A percentile compares a stretch with the other conserved stretches of the same genome.
phyloP scores from a whole-genome alignment of 2,888 invertebrate species.

The Seira sanloemensis region DNA sequence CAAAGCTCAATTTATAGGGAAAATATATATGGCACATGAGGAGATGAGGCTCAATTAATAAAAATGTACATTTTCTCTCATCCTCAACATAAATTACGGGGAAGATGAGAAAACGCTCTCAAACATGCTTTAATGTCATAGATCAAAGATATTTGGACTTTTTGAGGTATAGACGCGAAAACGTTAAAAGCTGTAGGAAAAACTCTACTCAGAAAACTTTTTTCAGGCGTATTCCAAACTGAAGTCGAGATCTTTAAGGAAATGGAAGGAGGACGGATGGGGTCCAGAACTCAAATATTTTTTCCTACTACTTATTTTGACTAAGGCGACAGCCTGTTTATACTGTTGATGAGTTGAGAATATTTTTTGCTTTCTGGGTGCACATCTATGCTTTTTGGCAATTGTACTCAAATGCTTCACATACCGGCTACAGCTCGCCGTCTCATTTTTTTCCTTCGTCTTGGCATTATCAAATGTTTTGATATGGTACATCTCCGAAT shows the following conservation, averaged over 20 bases:
- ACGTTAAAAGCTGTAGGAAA: slow-evolving; percentile 3
- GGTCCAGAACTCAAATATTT: background rate
- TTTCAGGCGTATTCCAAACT: background rate
- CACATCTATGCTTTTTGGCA: background rate
- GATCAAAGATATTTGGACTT: slow-evolving; percentile 37
- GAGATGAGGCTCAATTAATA: slow-evolving; percentile 4
- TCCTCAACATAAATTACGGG: background rate
- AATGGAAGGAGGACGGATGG: background rate
- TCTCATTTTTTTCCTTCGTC: background rate
- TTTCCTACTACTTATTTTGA: slow-evolving; percentile 5
- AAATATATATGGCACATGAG: background rate
- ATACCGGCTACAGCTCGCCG: background rate
- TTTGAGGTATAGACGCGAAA: background rate
- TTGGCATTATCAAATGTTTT: slow-evolving; percentile 30
- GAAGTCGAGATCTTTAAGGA: background rate
- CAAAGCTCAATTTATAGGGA: background rate
- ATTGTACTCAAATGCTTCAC: too few species aligned
- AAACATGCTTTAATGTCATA: slow-evolving; percentile 33
- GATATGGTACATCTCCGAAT: slow-evolving; percentile 30
- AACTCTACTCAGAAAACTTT: background rate
- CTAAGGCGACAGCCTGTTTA: slow-evolving; percentile 10
- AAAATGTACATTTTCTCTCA: background rate
- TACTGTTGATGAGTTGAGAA: background rate
- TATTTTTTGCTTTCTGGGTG: background rate
- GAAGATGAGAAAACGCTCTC: slow-evolving; percentile 14